Evolutionary conservation across 2,797 vertebrate genomes (phyloP).

Genomic region (Lerista edwardsae): DNA sequence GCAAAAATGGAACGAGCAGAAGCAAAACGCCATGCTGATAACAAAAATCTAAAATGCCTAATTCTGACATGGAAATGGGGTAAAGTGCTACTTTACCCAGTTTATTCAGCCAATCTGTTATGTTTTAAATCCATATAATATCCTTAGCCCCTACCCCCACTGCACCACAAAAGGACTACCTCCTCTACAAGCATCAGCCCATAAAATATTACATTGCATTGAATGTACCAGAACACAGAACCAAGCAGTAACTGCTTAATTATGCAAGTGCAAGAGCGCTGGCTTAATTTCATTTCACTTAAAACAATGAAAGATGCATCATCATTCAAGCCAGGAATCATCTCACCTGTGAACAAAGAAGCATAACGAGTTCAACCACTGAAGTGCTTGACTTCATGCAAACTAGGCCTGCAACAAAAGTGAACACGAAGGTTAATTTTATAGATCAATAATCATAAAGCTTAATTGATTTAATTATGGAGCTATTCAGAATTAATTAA

Average conservation of each 20-base stretch:
- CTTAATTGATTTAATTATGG: not conserved
- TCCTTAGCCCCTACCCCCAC: no score
- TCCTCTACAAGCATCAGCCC: slow-evolving; percentile 5
- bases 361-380: slow-evolving; percentile 97
- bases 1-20: not conserved
- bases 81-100: not conserved
- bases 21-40: not conserved
- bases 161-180: not conserved
- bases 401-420: slow-evolving; percentile 85
- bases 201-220: not conserved
- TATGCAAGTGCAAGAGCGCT: not conserved
- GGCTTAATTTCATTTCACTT: not conserved
- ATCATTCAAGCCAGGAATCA: slow-evolving; percentile 8
- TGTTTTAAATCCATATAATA: no score
- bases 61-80: not conserved
- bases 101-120: not conserved
- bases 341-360: slow-evolving; percentile 98
- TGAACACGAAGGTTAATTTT: not conserved
- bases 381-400: slow-evolving; percentile 99
- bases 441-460: not conserved
- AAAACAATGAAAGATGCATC: slow-evolving; percentile 32
- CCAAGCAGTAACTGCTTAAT: not conserved
- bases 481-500: not conserved
- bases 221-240: not conserved
- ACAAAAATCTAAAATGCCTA: slow-evolving; percentile 26